These are phyloP conservation scores for Drosophila fungiperda DNA, from an alignment of 2,888 invertebrate species.

Conservation along the genomic window DNA sequence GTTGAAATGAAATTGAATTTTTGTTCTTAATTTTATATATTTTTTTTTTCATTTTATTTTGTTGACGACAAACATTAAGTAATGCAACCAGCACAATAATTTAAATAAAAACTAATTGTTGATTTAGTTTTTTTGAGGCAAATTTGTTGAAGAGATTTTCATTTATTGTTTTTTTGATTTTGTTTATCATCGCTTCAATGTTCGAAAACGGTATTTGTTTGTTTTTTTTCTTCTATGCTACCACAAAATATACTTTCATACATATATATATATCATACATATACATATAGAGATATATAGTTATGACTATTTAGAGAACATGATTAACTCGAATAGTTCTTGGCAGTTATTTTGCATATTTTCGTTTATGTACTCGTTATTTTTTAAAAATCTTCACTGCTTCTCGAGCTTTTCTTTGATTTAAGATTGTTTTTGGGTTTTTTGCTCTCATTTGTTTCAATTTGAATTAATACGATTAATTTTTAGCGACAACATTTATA, in stretches of 20 bases:
- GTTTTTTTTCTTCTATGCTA: slow-evolving; percentile 49
- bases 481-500: slow-evolving; percentile 8
- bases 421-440: slow-evolving; percentile 2
- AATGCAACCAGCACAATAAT: slow-evolving; percentile 12
- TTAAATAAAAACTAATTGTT: slow-evolving; percentile 7
- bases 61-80: slow-evolving; percentile 9
- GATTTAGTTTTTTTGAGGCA: slow-evolving; percentile 23
- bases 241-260: slow-evolving; percentile 67
- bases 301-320: slow-evolving; percentile 78
- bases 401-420: slow-evolving; percentile 31
- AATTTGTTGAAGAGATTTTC: slow-evolving; percentile 38
- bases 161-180: slow-evolving; percentile 39
- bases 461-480: slow-evolving; percentile 20
- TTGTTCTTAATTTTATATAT: neutral
- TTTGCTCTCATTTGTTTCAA: slow-evolving; percentile 41
- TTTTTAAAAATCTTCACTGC: slow-evolving; percentile 33
- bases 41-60: neutral
- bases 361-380: slow-evolving; percentile 30
- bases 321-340: slow-evolving; percentile 80
- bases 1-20: neutral
- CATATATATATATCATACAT: slow-evolving; percentile 34
- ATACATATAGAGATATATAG: slow-evolving; percentile 15
- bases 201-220: slow-evolving; percentile 11
- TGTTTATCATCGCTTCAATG: slow-evolving; percentile 3
- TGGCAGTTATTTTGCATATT: slow-evolving; percentile 83